These are phyloP conservation scores for Silurus meridionalis DNA, from an alignment of 2,113 vertebrate species.

Conservation along the genomic window DNA sequence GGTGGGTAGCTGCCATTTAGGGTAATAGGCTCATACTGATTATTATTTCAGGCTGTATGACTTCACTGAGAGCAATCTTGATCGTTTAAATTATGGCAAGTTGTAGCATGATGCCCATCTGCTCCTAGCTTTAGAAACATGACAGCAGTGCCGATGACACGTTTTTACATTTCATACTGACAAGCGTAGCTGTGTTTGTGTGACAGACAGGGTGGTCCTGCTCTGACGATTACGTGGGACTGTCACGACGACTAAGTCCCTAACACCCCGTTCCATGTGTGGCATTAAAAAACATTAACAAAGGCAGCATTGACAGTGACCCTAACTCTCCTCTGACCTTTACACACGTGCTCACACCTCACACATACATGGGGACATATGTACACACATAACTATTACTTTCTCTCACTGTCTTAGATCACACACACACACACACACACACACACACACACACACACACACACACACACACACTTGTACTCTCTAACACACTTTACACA, in stretches of 20 bases:
- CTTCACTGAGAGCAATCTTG: conserved; percentile 10
- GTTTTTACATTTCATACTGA: conserved; percentile 48
- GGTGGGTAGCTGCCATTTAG: neutral
- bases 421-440: neutral
- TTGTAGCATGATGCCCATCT: conserved; percentile 50
- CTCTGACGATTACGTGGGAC: conserved; percentile 54
- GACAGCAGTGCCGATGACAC: conserved; percentile 41
- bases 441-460: neutral
- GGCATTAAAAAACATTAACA: conserved; percentile 62
- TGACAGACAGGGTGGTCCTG: conserved; percentile 71
- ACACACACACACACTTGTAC: neutral
- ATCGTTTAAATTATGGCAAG: conserved; percentile 25
- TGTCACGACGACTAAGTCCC: conserved; percentile 67
- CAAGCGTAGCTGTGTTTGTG: conserved; percentile 39
- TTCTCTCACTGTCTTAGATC: conserved; percentile 22
- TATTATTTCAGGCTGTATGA: conserved; percentile 19
- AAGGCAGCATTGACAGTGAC: conserved; percentile 74
- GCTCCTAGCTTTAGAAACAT: conserved; percentile 35
- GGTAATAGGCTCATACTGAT: neutral
- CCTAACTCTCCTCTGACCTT: conserved; percentile 51
- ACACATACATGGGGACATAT: conserved; percentile 6
- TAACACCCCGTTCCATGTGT: conserved; percentile 58
- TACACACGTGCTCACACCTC: conserved; percentile 34
- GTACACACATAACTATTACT: neutral
- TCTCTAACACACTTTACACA: conserved; percentile 33